Conservation (phyloP, 1,140 invertebrate genomes). For the Scaptomyza hsui region DNA sequence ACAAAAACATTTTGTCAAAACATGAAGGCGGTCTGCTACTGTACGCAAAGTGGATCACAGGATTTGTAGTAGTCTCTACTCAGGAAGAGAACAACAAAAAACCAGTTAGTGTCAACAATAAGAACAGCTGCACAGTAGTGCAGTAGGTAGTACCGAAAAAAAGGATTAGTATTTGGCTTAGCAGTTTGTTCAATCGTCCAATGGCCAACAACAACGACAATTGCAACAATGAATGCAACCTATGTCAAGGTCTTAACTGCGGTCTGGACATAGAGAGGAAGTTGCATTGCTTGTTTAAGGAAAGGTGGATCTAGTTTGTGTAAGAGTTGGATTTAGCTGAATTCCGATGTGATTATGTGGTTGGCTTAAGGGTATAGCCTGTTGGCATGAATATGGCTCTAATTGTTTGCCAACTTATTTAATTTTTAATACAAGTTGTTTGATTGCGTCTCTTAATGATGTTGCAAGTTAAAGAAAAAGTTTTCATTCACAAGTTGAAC, state of each 20-base stretch:
- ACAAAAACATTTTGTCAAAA: constrained; percentile 81
- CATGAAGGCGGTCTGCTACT: constrained; percentile 73
- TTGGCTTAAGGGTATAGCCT: constrained; percentile 16
- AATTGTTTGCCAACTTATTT: background rate
- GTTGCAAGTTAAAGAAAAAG: background rate
- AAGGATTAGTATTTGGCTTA: constrained; percentile 75
- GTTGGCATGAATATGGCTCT: background rate
- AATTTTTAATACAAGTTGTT: background rate
- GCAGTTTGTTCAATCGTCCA: constrained; percentile 64
- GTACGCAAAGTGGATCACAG: constrained; percentile 79
- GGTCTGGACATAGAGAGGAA: constrained; percentile 10
- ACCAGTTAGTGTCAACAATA: constrained; percentile 32
- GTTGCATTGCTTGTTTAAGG: constrained; percentile 37
- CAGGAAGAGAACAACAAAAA: constrained; percentile 19
- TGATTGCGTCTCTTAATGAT: background rate
- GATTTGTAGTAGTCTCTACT: constrained; percentile 57
- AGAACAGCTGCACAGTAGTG: constrained; percentile 58
- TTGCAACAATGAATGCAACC: constrained; percentile 38
- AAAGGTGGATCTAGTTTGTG: constrained; percentile 11
- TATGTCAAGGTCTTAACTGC: constrained; percentile 49
- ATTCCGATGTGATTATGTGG: constrained; percentile 28
- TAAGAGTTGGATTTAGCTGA: constrained; percentile 17
- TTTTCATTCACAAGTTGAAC: background rate
- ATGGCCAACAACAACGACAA: constrained; percentile 36
- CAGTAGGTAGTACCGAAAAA: constrained; percentile 48